Percentiles rank a stretch among this genome's conserved stretches.
These are phyloP conservation scores for Petrocephalus schoutedeni DNA, from an alignment of 2,797 vertebrate species.

Conservation along the genomic window DNA sequence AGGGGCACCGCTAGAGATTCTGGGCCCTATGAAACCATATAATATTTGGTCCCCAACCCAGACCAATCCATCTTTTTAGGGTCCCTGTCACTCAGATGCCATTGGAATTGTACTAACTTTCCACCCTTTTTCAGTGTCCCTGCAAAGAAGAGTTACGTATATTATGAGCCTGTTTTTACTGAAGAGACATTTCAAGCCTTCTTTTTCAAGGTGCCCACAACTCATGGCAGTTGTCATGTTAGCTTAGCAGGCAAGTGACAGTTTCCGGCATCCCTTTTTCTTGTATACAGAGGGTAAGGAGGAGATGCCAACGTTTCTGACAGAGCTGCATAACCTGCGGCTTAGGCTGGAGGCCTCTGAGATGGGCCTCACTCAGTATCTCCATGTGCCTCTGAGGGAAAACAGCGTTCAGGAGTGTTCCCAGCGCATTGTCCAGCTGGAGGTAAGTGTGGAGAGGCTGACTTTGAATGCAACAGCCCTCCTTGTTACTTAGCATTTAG, in stretches of 20 bases:
- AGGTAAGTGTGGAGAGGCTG: constrained; percentile 56
- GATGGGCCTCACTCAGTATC: constrained; percentile 68
- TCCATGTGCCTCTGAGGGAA: constrained; percentile 72
- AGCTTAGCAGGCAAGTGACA: neutral
- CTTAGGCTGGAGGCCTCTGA: constrained; percentile 75
- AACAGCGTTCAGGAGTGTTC: constrained; percentile 77
- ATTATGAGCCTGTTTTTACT: neutral
- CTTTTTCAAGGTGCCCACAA: neutral
- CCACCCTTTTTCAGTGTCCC: neutral
- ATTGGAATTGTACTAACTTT: neutral
- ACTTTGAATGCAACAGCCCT: neutral
- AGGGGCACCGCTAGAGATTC: neutral
- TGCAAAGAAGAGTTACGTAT: neutral
- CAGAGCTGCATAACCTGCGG: constrained; percentile 75
- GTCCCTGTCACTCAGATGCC: neutral
- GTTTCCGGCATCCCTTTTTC: neutral
- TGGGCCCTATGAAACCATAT: neutral
- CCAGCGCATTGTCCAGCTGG: constrained; percentile 75
- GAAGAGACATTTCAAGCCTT: neutral
- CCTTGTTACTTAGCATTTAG: neutral
- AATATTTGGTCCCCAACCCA: neutral
- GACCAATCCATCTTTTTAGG: neutral
- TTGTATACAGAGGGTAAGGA: neutral
- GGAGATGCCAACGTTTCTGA: constrained; percentile 51
- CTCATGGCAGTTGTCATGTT: neutral